A percentile compares a stretch with the other conserved stretches of the same genome.
phyloP scores from a whole-genome alignment of 2,113 vertebrate genomes.

The Fukomys damarensis region DNA sequence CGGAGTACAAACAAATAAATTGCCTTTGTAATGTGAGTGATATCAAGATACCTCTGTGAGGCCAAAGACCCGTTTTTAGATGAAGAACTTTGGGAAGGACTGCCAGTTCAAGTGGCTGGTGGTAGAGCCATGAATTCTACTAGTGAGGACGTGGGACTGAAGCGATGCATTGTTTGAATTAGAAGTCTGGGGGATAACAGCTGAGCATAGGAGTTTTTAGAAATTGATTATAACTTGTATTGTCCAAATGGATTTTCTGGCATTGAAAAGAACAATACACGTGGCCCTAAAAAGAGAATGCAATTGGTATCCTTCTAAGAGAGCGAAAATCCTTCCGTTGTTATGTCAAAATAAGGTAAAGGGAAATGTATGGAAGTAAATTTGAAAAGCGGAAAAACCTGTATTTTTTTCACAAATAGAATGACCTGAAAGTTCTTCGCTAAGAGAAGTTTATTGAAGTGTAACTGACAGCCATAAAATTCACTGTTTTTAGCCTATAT shows the following conservation, averaged over 20 bases:
- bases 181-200: not conserved
- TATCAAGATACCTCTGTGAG: not conserved
- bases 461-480: not conserved
- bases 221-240: not conserved
- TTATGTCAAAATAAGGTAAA: not conserved
- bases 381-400: not conserved
- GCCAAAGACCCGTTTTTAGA: not conserved
- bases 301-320: not conserved
- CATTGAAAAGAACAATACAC: not conserved
- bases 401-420: not conserved
- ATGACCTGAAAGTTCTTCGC: not conserved
- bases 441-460: not conserved
- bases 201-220: not conserved
- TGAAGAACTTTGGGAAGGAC: not conserved
- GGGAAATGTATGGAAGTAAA: not conserved
- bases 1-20: not conserved
- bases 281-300: not conserved
- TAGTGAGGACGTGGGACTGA: not conserved
- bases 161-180: not conserved
- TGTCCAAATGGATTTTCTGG: not conserved
- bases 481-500: not conserved
- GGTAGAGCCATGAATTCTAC: not conserved
- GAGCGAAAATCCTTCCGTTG: accelerated
- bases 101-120: not conserved
- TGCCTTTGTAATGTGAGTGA: not conserved